These are phyloP conservation scores for Drosophila eohydei DNA, from an alignment of 2,888 invertebrate genomes.

Conservation along the genomic window DNA sequence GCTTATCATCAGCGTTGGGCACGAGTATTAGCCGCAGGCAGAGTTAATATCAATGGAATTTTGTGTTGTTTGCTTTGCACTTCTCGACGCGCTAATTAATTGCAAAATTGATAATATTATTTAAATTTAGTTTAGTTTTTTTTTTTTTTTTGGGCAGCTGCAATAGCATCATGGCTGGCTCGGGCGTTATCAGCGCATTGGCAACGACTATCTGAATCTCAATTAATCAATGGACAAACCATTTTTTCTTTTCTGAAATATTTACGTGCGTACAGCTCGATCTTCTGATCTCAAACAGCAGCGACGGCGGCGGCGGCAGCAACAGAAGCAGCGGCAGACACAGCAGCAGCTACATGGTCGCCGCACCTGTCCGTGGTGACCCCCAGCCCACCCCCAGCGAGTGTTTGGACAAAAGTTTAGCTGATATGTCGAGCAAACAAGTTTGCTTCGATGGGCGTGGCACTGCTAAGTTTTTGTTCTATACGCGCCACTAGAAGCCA, in stretches of 20 bases:
- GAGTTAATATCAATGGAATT: conserved; percentile 38
- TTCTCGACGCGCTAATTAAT: conserved; percentile 37
- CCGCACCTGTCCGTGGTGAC: conserved; percentile 20
- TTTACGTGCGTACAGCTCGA: conserved; percentile 7
- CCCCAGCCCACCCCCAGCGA: conserved; percentile 3
- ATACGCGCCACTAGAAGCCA: neutral
- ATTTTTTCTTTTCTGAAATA: neutral
- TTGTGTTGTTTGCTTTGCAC: conserved; percentile 24
- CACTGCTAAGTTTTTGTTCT: neutral
- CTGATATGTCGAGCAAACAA: neutral
- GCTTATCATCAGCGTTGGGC: conserved; percentile 19
- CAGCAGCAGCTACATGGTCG: neutral
- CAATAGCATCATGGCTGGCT: conserved; percentile 16
- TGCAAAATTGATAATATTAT: conserved; percentile 51
- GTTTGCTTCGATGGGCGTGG: neutral
- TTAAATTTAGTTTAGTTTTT: conserved; percentile 42
- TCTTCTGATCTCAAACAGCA: conserved; percentile 8
- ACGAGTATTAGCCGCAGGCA: neutral
- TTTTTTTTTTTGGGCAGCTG: conserved; percentile 26
- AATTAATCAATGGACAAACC: conserved; percentile 41
- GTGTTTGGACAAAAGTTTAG: neutral
- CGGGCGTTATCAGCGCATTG: conserved; percentile 49
- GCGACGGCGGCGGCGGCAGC: neutral
- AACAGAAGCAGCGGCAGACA: neutral
- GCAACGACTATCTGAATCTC: conserved; percentile 21